phyloP scores from a whole-genome alignment of 2,888 invertebrate species.

The Acanthosepion lycidas region DNA sequence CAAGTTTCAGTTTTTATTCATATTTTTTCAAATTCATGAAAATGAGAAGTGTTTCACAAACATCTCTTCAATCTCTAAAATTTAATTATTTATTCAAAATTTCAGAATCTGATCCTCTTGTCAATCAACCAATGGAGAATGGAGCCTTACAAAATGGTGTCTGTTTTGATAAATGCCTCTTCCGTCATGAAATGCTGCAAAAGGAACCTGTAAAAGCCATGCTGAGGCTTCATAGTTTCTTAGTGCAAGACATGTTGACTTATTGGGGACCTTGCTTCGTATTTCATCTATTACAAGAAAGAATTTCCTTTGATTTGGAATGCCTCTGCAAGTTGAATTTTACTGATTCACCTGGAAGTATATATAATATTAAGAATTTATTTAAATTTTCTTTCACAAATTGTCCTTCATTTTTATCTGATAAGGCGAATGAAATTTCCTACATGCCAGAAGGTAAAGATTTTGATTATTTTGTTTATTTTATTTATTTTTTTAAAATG shows the following conservation, averaged over 20 bases:
- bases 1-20: no score
- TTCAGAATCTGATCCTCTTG: background rate
- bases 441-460: background rate
- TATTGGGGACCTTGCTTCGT: background rate
- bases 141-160: background rate
- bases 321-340: background rate
- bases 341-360: background rate
- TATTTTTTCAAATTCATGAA: no score
- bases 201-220: background rate
- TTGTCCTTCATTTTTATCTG: background rate
- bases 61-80: no score
- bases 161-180: background rate
- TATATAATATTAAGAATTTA: background rate
- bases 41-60: no score
- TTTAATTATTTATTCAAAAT: background rate
- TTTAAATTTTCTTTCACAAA: background rate
- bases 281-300: background rate
- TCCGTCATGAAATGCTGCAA: background rate
- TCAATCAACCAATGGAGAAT: background rate
- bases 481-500: background rate
- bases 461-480: background rate
- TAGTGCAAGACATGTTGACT: background rate
- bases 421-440: background rate
- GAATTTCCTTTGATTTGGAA: background rate
- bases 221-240: background rate